A percentile compares a stretch with the other conserved stretches of the same genome.
These are phyloP conservation scores for Perizoma flavofasciatum DNA, from an alignment of 2,888 invertebrate species.

Conservation along the genomic window DNA sequence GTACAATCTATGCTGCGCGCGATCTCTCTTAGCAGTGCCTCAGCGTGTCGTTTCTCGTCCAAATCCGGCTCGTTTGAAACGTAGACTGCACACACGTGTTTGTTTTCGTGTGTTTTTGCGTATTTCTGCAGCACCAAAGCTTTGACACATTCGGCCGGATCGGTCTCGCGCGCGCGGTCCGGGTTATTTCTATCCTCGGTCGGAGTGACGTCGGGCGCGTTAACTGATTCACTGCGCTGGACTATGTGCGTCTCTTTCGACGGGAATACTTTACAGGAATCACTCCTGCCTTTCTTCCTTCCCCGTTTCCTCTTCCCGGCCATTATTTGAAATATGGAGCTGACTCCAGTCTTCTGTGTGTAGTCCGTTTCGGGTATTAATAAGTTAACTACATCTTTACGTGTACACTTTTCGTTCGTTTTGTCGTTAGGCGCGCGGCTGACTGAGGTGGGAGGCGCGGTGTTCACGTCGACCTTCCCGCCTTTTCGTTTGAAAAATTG, in stretches of 20 bases:
- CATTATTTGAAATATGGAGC: slow-evolving; percentile 75
- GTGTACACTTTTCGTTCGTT: slow-evolving; percentile 47
- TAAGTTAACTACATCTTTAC: slow-evolving; percentile 79
- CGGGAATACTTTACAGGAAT: slow-evolving; percentile 63
- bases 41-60: slow-evolving; percentile 72
- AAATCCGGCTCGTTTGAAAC: slow-evolving; percentile 64
- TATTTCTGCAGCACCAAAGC: slow-evolving; percentile 77
- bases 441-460: slow-evolving; percentile 53
- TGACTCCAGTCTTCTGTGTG: slow-evolving; percentile 69
- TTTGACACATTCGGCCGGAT: slow-evolving; percentile 72
- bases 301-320: slow-evolving; percentile 69
- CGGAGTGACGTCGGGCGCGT: slow-evolving; percentile 56
- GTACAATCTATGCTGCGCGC: slow-evolving; percentile 75
- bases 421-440: slow-evolving; percentile 63
- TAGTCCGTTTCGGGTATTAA: slow-evolving; percentile 72
- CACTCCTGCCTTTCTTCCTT: slow-evolving; percentile 59
- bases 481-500: slow-evolving; percentile 78
- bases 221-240: slow-evolving; percentile 47
- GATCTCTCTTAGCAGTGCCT: slow-evolving; percentile 73
- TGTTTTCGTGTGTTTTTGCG: slow-evolving; percentile 63
- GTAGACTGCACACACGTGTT: slow-evolving; percentile 76
- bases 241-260: slow-evolving; percentile 43
- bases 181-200: slow-evolving; percentile 69
- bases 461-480: slow-evolving; percentile 69
- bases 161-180: slow-evolving; percentile 43